Evolutionary conservation across 2,113 vertebrate species (phyloP), one percentile per base, ranked within the genome.

Genomic region (Hyperopisus bebe): DNA sequence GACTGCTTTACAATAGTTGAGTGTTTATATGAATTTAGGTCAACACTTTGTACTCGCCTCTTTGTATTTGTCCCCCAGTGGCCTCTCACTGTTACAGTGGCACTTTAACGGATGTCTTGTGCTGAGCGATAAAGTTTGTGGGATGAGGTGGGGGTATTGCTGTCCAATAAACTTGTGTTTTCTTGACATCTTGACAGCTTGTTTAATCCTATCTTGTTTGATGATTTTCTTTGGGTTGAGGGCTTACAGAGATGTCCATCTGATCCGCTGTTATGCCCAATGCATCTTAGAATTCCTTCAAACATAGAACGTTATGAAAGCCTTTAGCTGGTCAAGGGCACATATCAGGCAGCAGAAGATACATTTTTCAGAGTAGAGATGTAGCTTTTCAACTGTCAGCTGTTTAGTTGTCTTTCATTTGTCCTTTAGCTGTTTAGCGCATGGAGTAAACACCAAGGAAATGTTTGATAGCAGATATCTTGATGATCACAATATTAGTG

Each of bases 21-120:
- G 92, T 94, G 94, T 94, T 92, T 88, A 91, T 66, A 91, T 90
- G 91, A 93, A 95, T 95, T 92, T 95, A 95, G 95, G 95, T 95
- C 95, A 94, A 89, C 50, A 92, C 91, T 92, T 91, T 92, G 89
- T 93, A 89, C 86, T 87, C 66, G 87, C 88, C 89, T 86, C 58
- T 89, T 88, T 35, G 87, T 42, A 21, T 53, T 87, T 15, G 27
- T 87, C 87, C 86, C 90, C 89, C 87, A 83, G 90, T 85, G 70
- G 77, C 87, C 55, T 87, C 84, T 74, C 51, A 35, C 6, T 91
- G 55, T 89, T 90, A 55, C 44, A n/a, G 48, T 44, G 55, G 77
- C 13, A 46, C 27, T 39, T 27, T 39, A 83, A 44, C 19, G 46
- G 39, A 84, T 89, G 50, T 58, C 51, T 27, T 48, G 74, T 47